Percentiles rank a stretch among this genome's conserved stretches.
Evolutionary conservation across 2,888 invertebrate genomes (phyloP).

Genomic region (Ptychoptera contaminata): DNA sequence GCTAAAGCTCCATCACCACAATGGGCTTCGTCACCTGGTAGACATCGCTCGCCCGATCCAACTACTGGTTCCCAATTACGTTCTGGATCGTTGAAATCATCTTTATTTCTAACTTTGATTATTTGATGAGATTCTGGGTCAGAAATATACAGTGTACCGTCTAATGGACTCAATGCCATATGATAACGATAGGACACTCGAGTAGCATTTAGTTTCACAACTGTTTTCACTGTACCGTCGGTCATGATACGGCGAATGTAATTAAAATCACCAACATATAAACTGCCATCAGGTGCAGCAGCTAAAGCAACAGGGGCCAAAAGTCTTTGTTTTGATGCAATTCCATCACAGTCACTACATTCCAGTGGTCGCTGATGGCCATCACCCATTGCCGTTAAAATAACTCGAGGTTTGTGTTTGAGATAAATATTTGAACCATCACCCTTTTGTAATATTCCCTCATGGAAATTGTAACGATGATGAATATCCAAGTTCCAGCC

Average conservation of each 20-base stretch:
- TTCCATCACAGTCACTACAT: conserved; percentile 65
- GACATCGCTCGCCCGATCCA: conserved; percentile 85
- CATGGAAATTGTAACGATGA: conserved; percentile 95
- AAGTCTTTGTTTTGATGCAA: conserved; percentile 63
- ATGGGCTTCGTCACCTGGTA: conserved; percentile 84
- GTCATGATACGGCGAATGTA: conserved; percentile 75
- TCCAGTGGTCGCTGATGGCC: conserved; percentile 78
- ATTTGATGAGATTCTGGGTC: conserved; percentile 94
- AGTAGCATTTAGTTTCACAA: conserved; percentile 54
- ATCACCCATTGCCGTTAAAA: conserved; percentile 82
- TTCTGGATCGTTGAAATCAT: conserved; percentile 71
- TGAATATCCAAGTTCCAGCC: conserved; percentile 98
- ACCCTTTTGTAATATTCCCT: conserved; percentile 93
- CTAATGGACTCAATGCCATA: conserved; percentile 87
- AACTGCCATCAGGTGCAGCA: conserved; percentile 79
- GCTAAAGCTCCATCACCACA: conserved; percentile 94
- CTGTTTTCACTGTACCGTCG: conserved; percentile 48
- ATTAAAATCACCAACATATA: conserved; percentile 93
- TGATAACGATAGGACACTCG: conserved; percentile 93
- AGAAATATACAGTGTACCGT: conserved; percentile 86
- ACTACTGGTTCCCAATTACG: conserved; percentile 91
- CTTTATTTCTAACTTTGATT: conserved; percentile 66
- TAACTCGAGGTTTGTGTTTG: conserved; percentile 81
- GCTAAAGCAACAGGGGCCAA: conserved; percentile 87
- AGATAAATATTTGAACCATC: conserved; percentile 92